Evolutionary conservation across 2,797 vertebrate species (phyloP).

Genomic region (Smutsia temminckii): DNA sequence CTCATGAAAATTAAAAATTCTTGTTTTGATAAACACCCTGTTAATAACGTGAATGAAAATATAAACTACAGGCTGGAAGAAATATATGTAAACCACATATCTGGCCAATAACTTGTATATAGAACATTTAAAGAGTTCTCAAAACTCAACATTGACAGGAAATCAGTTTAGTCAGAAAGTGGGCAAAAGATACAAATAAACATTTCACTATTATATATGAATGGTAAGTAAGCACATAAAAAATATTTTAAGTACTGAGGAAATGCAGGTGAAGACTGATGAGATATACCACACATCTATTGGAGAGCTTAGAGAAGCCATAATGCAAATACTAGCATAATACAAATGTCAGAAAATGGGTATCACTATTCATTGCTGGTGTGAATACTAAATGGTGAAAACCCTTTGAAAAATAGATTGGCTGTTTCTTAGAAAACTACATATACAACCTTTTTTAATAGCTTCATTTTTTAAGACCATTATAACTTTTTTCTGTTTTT

Average conservation of each 20-base stretch:
- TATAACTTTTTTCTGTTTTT: neutral
- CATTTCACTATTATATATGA: neutral
- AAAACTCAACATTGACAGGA: neutral
- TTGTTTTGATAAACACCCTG: neutral
- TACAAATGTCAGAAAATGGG: neutral
- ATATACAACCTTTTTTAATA: neutral
- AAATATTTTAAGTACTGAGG: neutral
- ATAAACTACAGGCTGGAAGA: neutral
- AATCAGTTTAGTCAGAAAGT: neutral
- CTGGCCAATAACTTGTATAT: neutral
- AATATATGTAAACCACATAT: neutral
- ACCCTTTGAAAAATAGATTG: neutral
- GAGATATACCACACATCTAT: neutral
- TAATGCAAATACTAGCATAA: neutral
- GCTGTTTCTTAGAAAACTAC: neutral
- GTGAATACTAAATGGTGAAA: neutral
- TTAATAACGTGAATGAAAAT: neutral
- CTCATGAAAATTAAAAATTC: neutral
- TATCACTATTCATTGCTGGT: neutral
- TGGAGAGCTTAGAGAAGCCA: neutral
- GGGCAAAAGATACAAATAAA: neutral
- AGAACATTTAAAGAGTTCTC: neutral
- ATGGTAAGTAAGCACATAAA: neutral
- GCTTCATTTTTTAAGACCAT: neutral
- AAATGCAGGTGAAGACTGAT: neutral